Evolutionary conservation across 2,888 invertebrate genomes (phyloP).

Genomic region (Euplagia quadripunctaria): DNA sequence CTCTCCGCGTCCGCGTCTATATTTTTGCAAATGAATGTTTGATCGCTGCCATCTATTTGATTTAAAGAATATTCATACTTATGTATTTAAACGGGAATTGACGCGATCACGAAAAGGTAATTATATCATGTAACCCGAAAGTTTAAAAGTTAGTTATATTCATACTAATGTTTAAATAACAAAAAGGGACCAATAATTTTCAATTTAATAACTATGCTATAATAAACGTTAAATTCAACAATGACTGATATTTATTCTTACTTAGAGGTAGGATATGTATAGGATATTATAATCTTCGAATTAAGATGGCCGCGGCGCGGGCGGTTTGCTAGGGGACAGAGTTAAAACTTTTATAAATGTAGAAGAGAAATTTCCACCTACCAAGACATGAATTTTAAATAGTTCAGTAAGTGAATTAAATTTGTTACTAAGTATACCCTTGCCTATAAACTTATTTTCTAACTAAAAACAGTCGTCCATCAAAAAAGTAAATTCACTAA

Average conservation of each 20-base stretch:
- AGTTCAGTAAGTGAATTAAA: background rate
- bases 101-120: too few relatives aligned
- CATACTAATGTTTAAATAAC: too few relatives aligned
- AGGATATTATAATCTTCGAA: background rate
- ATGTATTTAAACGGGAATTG: too few relatives aligned
- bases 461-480: background rate
- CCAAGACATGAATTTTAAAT: constrained; percentile 48
- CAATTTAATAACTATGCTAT: background rate
- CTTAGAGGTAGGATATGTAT: background rate
- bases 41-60: background rate
- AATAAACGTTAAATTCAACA: background rate
- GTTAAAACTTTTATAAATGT: background rate
- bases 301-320: too few relatives aligned
- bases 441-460: background rate
- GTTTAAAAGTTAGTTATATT: too few relatives aligned
- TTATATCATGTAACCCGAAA: too few relatives aligned
- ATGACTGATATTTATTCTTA: too few relatives aligned
- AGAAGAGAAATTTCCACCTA: background rate
- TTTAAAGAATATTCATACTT: too few relatives aligned
- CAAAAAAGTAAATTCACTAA: constrained; percentile 7
- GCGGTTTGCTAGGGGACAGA: background rate
- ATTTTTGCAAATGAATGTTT: background rate
- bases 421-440: background rate
- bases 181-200: background rate
- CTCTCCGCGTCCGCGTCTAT: too few relatives aligned